phyloP scores from a whole-genome alignment of 2,113 vertebrate species.

The Brachyhypopomus gauderio region DNA sequence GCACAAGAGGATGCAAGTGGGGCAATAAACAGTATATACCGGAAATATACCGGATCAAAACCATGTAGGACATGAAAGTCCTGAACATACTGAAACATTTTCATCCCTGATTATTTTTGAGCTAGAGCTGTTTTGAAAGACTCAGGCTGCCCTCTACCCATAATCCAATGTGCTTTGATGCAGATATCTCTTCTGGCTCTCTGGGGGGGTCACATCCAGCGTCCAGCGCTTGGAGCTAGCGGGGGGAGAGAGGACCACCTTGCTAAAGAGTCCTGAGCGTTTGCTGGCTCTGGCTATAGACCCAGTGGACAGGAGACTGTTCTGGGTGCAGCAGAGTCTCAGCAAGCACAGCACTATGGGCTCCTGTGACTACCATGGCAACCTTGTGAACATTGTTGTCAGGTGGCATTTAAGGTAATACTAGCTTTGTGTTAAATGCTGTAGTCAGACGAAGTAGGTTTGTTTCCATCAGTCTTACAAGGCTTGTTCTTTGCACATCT shows the following conservation, averaged over 20 bases:
- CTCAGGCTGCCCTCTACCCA: not conserved
- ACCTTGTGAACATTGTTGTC: conserved; percentile 67
- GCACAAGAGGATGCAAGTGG: too few species aligned
- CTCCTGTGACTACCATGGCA: conserved; percentile 84
- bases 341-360: conserved; percentile 64
- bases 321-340: conserved; percentile 80
- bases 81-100: too few species aligned
- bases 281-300: conserved; percentile 78
- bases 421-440: not conserved
- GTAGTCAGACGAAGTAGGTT: not conserved
- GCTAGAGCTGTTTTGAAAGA: not conserved
- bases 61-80: too few species aligned
- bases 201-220: conserved; percentile 70
- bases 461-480: not conserved
- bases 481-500: too few species aligned
- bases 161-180: conserved; percentile 27
- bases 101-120: too few species aligned
- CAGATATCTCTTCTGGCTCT: conserved; percentile 90
- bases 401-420: conserved; percentile 72
- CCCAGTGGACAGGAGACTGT: conserved; percentile 74
- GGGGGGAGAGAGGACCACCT: conserved; percentile 61
- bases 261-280: conserved; percentile 72
- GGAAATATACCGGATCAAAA: too few species aligned
- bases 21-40: too few species aligned
- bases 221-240: conserved; percentile 74